Base-by-base conservation (phyloP, 2,888 invertebrate genomes). In the Mythimna albipuncta region DNA sequence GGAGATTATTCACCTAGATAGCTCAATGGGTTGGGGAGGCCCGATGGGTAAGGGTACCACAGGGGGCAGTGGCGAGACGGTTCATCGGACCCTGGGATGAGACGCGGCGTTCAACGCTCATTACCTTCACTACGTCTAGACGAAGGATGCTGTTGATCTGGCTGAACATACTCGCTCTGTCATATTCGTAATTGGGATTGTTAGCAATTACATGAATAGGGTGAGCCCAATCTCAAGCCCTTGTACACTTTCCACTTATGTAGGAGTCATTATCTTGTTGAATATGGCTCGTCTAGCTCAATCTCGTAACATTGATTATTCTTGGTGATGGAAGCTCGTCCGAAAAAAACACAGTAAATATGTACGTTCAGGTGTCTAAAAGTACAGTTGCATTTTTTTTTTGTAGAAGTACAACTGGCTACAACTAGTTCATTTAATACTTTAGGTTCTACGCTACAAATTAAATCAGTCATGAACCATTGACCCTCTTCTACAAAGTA, bases 31-130 rank as follows among this genome's bases (percentile, higher is more conserved):
- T 70, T 55, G 83, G 86, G 84, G 74, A 61, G 76, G 74, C 74
- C 32, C 76, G 61, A 82, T 77, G 81, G 81, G 84, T 64, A 65
- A 72, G 79, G 79, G 81, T 66, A 64, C 76, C 16, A 83, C 63
- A 72, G 85, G 85, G 84, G 79, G 86, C 85, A 84, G 72, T 76
- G 90, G 82, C 93, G 91, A 92, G 94, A 93, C 94, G 87, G 94
- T 94, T 95, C 94, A 93, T 93, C 92, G 94, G 94, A 93, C 94
- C 90, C 86, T 84, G 83, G 85, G 79, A 81, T 81, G 84, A 80
- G 84, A 68, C 69, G 66, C 65, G 87, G 89, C 89, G 88, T 87
- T 87, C 84, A 84, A 85, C 81, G 82, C 85, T 91, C 89, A 90
- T 93, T 85, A 83, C 84, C 75, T 78, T 62, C 57, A 82, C 67